Percentiles rank a stretch among this genome's conserved stretches.
Evolutionary conservation across 2,888 invertebrate genomes (phyloP).

Genomic region (Drosophila merina): DNA sequence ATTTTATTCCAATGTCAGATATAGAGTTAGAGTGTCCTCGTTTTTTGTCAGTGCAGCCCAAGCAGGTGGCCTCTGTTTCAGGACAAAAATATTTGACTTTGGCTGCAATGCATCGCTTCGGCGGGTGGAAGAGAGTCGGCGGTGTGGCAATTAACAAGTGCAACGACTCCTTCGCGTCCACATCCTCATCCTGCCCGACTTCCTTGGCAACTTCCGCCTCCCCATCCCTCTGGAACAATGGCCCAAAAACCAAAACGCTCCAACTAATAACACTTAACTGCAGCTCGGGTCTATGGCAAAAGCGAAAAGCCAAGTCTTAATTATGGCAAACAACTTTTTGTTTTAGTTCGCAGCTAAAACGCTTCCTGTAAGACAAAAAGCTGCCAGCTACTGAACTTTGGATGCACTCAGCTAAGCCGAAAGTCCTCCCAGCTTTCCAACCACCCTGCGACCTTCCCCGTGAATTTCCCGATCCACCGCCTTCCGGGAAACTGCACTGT

Average conservation of each 20-base stretch:
- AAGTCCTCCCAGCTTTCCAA: background rate
- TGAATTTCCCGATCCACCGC: conserved; percentile 7
- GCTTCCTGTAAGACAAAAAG: conserved; percentile 63
- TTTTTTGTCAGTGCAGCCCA: conserved; percentile 2
- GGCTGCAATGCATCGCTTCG: conserved; percentile 29
- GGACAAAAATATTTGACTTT: conserved; percentile 60
- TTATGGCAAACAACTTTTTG: conserved; percentile 72
- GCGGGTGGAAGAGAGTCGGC: conserved; percentile 36
- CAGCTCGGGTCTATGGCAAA: conserved; percentile 41
- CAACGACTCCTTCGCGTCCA: conserved; percentile 40
- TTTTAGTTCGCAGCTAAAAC: conserved; percentile 51
- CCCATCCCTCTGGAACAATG: conserved; percentile 20
- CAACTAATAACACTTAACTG: conserved; percentile 75
- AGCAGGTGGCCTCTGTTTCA: conserved; percentile 28
- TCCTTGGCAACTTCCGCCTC: conserved; percentile 37
- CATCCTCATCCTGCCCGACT: conserved; percentile 19
- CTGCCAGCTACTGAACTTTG: conserved; percentile 59
- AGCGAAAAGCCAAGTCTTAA: conserved; percentile 75
- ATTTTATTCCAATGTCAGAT: too few species aligned
- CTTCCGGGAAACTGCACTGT: conserved; percentile 30
- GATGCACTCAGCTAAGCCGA: conserved; percentile 29
- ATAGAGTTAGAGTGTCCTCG: too few species aligned
- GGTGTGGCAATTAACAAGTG: conserved; percentile 47
- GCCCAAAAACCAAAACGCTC: conserved; percentile 33
- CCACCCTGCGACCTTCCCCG: background rate